Evolutionary conservation across 2,888 invertebrate species (phyloP).

Genomic region (Margaritifera margaritifera): DNA sequence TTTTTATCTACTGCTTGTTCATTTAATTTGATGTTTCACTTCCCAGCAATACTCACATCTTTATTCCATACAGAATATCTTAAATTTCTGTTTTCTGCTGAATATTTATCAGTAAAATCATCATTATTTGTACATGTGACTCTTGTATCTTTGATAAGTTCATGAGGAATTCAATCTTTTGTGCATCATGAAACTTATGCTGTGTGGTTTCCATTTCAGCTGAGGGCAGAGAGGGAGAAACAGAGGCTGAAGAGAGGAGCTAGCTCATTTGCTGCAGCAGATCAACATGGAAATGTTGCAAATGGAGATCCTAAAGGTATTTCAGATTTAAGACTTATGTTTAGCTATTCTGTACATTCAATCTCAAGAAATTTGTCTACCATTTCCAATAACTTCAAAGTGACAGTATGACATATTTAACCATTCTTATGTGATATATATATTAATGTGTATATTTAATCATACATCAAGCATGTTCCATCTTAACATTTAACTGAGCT

Average conservation of each 20-base stretch:
- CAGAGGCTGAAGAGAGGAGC: constrained; percentile 46
- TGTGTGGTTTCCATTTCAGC: constrained; percentile 34
- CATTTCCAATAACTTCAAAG: background rate
- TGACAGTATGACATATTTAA: background rate
- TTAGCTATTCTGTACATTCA: no score
- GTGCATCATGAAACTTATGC: no score
- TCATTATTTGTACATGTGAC: no score
- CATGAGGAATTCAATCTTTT: background rate
- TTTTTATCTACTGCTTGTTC: no score
- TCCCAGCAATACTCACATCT: no score
- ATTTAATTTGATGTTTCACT: no score
- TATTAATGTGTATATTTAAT: background rate
- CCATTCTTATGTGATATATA: background rate
- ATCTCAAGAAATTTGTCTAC: background rate
- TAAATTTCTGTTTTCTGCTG: no score
- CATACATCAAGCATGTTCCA: background rate
- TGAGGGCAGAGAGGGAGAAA: constrained; percentile 65
- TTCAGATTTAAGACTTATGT: no score
- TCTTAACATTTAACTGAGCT: background rate
- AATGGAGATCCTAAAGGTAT: constrained; percentile 34
- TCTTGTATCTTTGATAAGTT: no score
- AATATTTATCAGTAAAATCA: no score
- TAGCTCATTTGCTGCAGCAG: constrained; percentile 18
- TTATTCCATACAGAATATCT: no score
- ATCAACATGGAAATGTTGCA: constrained; percentile 27